Evolutionary conservation across 2,113 vertebrate genomes (phyloP).

Genomic region (Oxyruncus cristatus): DNA sequence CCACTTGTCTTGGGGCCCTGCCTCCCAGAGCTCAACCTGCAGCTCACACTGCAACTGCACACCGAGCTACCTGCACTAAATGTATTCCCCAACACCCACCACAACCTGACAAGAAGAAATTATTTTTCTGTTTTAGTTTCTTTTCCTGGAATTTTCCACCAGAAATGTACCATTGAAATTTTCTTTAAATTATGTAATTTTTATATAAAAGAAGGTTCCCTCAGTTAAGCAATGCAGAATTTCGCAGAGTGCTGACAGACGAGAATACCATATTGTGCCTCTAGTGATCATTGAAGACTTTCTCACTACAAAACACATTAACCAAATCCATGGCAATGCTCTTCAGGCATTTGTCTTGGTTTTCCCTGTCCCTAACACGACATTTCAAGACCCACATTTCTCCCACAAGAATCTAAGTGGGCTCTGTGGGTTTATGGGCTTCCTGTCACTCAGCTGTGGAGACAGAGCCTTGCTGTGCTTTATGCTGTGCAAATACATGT

Average conservation of each 20-base stretch:
- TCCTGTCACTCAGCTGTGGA: background rate
- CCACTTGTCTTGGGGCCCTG: background rate
- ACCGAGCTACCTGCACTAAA: background rate
- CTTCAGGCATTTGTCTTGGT: background rate
- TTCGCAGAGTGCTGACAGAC: background rate
- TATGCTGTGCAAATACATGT: background rate
- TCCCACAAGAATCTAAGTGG: background rate
- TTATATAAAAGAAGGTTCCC: background rate
- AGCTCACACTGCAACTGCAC: background rate
- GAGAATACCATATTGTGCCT: background rate
- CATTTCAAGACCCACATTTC: background rate
- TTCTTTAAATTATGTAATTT: background rate
- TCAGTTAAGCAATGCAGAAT: background rate
- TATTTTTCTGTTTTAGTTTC: background rate
- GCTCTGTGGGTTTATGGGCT: background rate
- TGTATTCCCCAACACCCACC: background rate
- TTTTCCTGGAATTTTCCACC: background rate
- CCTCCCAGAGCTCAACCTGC: background rate
- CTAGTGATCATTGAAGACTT: background rate
- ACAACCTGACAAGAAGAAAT: background rate
- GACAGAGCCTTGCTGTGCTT: background rate
- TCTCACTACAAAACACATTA: background rate
- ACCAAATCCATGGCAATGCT: background rate
- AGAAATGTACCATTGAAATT: background rate
- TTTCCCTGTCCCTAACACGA: background rate